Conservation (phyloP, 1,140 invertebrate genomes). For the Sycophaga agraensis region DNA sequence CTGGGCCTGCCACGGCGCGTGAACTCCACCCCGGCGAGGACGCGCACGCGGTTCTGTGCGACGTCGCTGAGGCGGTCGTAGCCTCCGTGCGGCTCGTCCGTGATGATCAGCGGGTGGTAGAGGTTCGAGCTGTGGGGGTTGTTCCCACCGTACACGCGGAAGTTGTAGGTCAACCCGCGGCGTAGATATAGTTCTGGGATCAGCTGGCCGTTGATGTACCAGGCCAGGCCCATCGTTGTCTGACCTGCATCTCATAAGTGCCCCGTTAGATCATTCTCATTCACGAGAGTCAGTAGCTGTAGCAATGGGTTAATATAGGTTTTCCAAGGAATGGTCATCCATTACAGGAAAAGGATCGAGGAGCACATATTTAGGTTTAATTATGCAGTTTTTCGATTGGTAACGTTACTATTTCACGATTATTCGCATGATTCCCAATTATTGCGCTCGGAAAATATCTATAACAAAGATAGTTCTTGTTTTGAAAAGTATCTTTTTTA, state of each 20-base stretch:
- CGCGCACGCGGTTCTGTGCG: constrained; percentile 71
- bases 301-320: too few species aligned
- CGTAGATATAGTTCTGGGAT: constrained; percentile 85
- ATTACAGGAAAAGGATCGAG: too few species aligned
- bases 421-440: too few species aligned
- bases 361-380: too few species aligned
- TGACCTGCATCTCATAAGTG: constrained; percentile 54
- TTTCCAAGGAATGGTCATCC: too few species aligned
- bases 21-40: constrained; percentile 84
- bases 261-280: too few species aligned
- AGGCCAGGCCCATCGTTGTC: constrained; percentile 65
- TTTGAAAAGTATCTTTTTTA: too few species aligned
- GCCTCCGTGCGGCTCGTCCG: constrained; percentile 81
- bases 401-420: too few species aligned
- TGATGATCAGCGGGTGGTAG: constrained; percentile 93
- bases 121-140: constrained; percentile 83
- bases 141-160: constrained; percentile 81
- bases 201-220: constrained; percentile 88
- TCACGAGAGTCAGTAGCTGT: too few species aligned
- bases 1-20: constrained; percentile 75
- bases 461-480: too few species aligned
- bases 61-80: constrained; percentile 73
- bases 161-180: constrained; percentile 81
- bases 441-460: too few species aligned
- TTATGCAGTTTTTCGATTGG: too few species aligned